Percentiles rank a stretch among this genome's conserved stretches.
Evolutionary conservation across 1,140 invertebrate genomes (phyloP).

Genomic region (Sesamia nonagrioides): DNA sequence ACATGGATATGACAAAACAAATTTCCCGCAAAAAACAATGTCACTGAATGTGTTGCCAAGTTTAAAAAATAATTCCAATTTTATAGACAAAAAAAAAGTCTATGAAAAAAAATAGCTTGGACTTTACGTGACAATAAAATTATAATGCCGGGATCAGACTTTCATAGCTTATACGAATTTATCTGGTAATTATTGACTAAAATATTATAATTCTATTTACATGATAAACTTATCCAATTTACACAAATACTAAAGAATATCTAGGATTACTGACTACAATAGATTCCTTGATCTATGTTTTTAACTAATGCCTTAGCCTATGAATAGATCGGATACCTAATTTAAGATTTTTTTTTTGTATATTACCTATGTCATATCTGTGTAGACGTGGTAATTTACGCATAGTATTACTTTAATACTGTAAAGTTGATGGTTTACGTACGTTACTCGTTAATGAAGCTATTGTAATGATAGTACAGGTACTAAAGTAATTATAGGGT

Average conservation of each 20-base stretch:
- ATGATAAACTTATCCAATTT: conserved; percentile 24
- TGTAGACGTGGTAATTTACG: conserved; percentile 29
- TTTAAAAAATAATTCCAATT: not conserved
- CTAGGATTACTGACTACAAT: conserved; percentile 13
- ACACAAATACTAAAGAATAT: conserved; percentile 21
- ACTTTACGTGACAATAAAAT: conserved; percentile 29
- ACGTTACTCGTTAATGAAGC: conserved; percentile 57
- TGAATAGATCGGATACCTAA: not conserved
- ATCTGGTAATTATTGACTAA: conserved; percentile 25
- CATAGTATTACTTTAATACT: conserved; percentile 30
- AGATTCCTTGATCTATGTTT: not conserved
- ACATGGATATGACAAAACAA: conserved; percentile 44
- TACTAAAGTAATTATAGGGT: conserved; percentile 65
- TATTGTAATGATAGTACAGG: conserved; percentile 64
- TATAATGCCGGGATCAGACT: conserved; percentile 14
- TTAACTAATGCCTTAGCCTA: not conserved
- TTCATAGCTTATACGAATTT: conserved; percentile 26
- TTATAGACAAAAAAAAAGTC: not conserved
- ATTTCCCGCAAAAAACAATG: conserved; percentile 39
- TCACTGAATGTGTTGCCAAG: conserved; percentile 14
- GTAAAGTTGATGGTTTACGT: conserved; percentile 39
- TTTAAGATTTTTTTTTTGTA: not conserved
- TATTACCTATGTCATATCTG: conserved; percentile 42
- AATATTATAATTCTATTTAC: conserved; percentile 34
- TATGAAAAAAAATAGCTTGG: not conserved